Percentiles rank a stretch among this genome's conserved stretches.
Evolutionary conservation across 2,888 invertebrate genomes (phyloP).

Genomic region (Teinopalpus imperialis): DNA sequence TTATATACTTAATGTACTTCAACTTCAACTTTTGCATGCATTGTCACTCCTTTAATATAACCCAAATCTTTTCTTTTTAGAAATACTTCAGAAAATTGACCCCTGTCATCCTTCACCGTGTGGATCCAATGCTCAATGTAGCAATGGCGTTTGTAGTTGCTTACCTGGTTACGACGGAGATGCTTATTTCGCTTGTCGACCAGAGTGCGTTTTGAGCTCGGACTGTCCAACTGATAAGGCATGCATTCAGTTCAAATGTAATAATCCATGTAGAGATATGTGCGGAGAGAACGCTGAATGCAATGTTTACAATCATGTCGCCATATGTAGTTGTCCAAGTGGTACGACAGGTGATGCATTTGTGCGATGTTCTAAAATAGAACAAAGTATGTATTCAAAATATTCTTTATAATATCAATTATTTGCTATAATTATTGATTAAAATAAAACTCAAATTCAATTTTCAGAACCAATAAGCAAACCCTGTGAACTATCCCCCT

Average conservation of each 20-base stretch:
- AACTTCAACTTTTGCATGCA: not conserved
- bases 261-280: slow-evolving; percentile 92
- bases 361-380: slow-evolving; percentile 80
- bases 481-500: slow-evolving; percentile 87
- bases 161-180: slow-evolving; percentile 89
- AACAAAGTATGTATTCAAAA: slow-evolving; percentile 73
- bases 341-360: slow-evolving; percentile 88
- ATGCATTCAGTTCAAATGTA: slow-evolving; percentile 90
- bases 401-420: not conserved
- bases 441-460: slow-evolving; percentile 21
- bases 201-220: slow-evolving; percentile 90
- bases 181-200: slow-evolving; percentile 89
- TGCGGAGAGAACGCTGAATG: slow-evolving; percentile 90
- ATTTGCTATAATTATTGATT: not conserved
- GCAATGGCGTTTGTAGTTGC: slow-evolving; percentile 88
- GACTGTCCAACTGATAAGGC: slow-evolving; percentile 90
- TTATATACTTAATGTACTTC: too few relatives aligned
- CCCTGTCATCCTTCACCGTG: slow-evolving; percentile 90
- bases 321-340: slow-evolving; percentile 83
- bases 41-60: too few relatives aligned
- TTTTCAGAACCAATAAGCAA: slow-evolving; percentile 69
- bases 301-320: slow-evolving; percentile 87
- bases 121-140: slow-evolving; percentile 88
- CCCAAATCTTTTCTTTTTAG: slow-evolving; percentile 49
- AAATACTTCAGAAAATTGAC: slow-evolving; percentile 68